Evolutionary conservation across 2,113 vertebrate genomes (phyloP), one percentile per base, ranked within the genome.

Genomic region (Tetrao urogallus): DNA sequence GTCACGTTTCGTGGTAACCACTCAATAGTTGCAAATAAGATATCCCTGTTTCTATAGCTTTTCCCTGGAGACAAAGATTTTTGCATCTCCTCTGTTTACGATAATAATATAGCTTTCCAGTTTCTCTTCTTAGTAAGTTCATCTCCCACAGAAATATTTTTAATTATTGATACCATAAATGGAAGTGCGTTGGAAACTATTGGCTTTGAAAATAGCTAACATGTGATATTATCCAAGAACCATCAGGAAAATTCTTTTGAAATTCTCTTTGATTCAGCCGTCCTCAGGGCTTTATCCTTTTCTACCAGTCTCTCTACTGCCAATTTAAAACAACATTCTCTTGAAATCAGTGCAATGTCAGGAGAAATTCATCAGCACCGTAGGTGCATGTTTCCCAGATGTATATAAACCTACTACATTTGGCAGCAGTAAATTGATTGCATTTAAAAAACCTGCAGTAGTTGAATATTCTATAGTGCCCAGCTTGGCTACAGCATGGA

Each of bases 161-260:
- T 94, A 95, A 97, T 95, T 95, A 96, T 97, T 97, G 93, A 95
- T 96, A 82, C 94, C 90, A 75, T 96, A 96, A 97, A 95, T 93
- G 96, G 95, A 95, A 93, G 91, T 76, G 82, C 74, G 93, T 94
- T 94, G 95, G 93, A 95, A 97, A 91, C 88, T 90, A 94, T 95
- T 95, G 94, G 93, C 93, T 95, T 95, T 97, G 94, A 96, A 97
- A 97, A 95, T 95, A 94, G 94, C 86, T 96, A 94, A 96, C 90
- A 86, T 94, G 92, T 92, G 93, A 78, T 96, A 94, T 88, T 94
- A 94, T 95, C 95, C 93, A 95, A 93, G 94, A 96, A 90, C 88
- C 88, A 97, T 93, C 95, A 96, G 93, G 90, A 96, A 97, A 91
- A 91, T 92, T 92, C 95, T 88, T 96, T 95, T 94, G 91, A 95